These are phyloP conservation scores for Drosophila subobscura DNA, from an alignment of 1,140 invertebrate species.

Conservation along the genomic window DNA sequence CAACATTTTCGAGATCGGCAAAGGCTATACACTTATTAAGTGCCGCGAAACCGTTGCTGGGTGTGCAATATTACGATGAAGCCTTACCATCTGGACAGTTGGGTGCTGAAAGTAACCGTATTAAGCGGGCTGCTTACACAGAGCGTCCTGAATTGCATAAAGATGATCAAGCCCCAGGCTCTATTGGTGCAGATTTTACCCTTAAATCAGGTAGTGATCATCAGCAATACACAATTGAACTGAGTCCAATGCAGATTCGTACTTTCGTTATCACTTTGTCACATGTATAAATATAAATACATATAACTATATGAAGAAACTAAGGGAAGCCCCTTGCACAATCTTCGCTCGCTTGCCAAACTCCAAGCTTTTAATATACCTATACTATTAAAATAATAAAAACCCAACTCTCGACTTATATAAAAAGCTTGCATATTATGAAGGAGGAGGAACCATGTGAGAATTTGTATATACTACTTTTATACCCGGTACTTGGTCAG, in stretches of 20 bases:
- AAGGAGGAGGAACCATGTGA: too few relatives aligned
- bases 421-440: too few relatives aligned
- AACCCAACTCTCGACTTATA: too few relatives aligned
- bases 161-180: background rate
- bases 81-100: conserved; percentile 33
- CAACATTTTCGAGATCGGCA: conserved; percentile 24
- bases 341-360: too few relatives aligned
- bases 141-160: conserved; percentile 4
- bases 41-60: conserved; percentile 42
- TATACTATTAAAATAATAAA: too few relatives aligned
- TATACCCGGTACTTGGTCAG: too few relatives aligned
- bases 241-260: conserved; percentile 76
- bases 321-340: too few relatives aligned
- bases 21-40: conserved; percentile 47
- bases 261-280: conserved; percentile 55
- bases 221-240: conserved; percentile 60
- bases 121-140: conserved; percentile 39
- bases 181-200: background rate
- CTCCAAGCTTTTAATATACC: too few relatives aligned
- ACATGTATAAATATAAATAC: too few relatives aligned
- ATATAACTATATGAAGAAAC: too few relatives aligned
- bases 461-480: too few relatives aligned
- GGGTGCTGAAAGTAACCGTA: conserved; percentile 68
- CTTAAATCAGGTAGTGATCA: conserved; percentile 6
- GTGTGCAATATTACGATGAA: conserved; percentile 46